These are phyloP conservation scores for Octomys mimax DNA, from an alignment of 2,797 vertebrate species.

Conservation along the genomic window DNA sequence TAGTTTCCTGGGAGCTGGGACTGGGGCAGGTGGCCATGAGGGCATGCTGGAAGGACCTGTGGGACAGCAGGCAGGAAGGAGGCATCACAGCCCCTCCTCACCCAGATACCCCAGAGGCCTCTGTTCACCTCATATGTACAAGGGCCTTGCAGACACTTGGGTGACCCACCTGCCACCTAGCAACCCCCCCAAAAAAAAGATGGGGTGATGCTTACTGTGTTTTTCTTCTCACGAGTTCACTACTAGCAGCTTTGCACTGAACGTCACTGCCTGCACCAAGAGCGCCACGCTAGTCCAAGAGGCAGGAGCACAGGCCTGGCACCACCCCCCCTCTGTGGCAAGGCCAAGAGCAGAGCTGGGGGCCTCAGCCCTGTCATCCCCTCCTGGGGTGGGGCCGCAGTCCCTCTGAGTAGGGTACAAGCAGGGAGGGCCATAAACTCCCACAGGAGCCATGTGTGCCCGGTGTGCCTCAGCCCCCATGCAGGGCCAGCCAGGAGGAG, in stretches of 20 bases:
- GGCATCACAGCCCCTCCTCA: too few species aligned
- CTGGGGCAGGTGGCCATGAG: not conserved
- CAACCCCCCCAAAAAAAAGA: not conserved
- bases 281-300: not conserved
- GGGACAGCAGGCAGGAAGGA: too few species aligned
- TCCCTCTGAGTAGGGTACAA: accelerated
- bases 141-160: accelerated
- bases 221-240: not conserved
- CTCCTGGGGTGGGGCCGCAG: too few species aligned
- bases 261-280: accelerated
- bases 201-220: accelerated
- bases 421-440: not conserved
- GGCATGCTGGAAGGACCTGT: not conserved
- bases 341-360: not conserved
- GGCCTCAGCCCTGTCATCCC: not conserved
- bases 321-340: not conserved
- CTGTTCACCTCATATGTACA: accelerated
- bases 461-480: accelerated
- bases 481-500: not conserved
- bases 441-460: too few species aligned
- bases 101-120: not conserved
- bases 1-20: not conserved
- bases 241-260: accelerated
- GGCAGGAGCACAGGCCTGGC: not conserved
- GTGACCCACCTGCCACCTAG: not conserved